Evolutionary conservation across 2,113 vertebrate species (phyloP).

Genomic region (Phrynocephalus versicolor): DNA sequence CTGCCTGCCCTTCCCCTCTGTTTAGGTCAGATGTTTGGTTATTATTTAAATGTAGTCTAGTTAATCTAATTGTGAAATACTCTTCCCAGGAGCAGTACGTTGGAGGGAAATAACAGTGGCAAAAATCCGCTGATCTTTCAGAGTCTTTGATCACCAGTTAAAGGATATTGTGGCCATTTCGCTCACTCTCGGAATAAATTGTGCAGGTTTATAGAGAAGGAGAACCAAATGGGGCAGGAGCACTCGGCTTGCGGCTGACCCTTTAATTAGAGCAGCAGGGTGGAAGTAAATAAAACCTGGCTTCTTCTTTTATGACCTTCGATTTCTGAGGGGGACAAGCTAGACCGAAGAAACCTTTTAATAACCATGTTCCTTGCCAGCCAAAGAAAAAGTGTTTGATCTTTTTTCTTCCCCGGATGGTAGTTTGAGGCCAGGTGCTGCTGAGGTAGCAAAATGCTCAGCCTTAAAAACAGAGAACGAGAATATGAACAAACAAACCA

Average conservation of each 20-base stretch:
- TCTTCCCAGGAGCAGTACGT: slow-evolving; percentile 40
- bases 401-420: slow-evolving; percentile 7
- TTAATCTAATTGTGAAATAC: slow-evolving; percentile 38
- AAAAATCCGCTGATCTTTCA: slow-evolving; percentile 44
- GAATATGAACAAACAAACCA: slow-evolving; percentile 1
- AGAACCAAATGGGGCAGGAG: slow-evolving; percentile 47
- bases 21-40: slow-evolving; percentile 4
- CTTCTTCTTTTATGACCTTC: slow-evolving; percentile 56
- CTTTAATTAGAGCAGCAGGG: slow-evolving; percentile 69
- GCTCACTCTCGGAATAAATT: slow-evolving; percentile 56
- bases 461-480: too few species aligned
- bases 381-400: slow-evolving; percentile 15
- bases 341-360: slow-evolving; percentile 41
- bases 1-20: background rate
- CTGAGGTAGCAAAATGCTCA: slow-evolving; percentile 6
- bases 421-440: slow-evolving; percentile 12
- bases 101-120: slow-evolving; percentile 16
- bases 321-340: slow-evolving; percentile 48
- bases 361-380: slow-evolving; percentile 34
- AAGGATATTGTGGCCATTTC: slow-evolving; percentile 52
- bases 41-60: slow-evolving; percentile 43
- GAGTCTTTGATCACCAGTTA: slow-evolving; percentile 61
- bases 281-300: slow-evolving; percentile 59
- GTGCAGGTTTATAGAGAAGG: slow-evolving; percentile 50
- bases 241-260: slow-evolving; percentile 46